Base-by-base conservation (phyloP, 2,888 invertebrate genomes). In the Cephus runcator region DNA sequence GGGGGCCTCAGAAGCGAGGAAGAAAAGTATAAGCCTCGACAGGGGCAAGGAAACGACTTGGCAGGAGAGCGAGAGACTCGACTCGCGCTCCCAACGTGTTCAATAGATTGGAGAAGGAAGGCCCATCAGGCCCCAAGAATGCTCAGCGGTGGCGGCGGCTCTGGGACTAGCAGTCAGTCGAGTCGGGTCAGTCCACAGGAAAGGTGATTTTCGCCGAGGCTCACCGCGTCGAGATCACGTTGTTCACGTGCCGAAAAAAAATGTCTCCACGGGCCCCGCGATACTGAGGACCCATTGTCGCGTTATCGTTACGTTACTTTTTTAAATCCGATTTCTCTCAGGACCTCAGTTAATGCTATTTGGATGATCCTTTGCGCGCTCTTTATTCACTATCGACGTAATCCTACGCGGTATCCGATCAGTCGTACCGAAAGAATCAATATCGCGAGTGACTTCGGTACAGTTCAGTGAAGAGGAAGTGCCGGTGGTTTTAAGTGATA, bases 161-260 rank as follows among this genome's bases (percentile, higher is more conserved):
- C 81, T 80, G 83, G 79, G 82, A 82, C 82, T 83, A 83, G 81
- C 80, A 80, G 78, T 89, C 89, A 91, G 91, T 91, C 89, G 89
- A 89, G 89, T 89, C 89, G 90, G 88, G 89, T 89, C 90, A 88
- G 88, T 89, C 90, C 88, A 87, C 88, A 85, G 87, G 86, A 87
- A 87, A 90, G 88, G 88, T 83, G 86, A 84, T 84, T 84, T 82
- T 84, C 83, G 81, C 81, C 77, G 78, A 84, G 84, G 85, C 82
- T 85, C 82, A 82, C 75, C 68, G 81, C 83, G 80, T 83, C 81
- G 84, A 80, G 85, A 82, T 83, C 85, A 85, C 85, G 83, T 85
- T 85, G 83, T 83, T 82, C 82, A 79, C 81, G 80, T 73, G 76
- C 36, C 69, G 12, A 31, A 34, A 71, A 69, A 71, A 71, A 71